A percentile compares a stretch with the other conserved stretches of the same genome.
These are phyloP conservation scores for Limenitis camilla DNA, from an alignment of 2,888 invertebrate species.

Conservation along the genomic window DNA sequence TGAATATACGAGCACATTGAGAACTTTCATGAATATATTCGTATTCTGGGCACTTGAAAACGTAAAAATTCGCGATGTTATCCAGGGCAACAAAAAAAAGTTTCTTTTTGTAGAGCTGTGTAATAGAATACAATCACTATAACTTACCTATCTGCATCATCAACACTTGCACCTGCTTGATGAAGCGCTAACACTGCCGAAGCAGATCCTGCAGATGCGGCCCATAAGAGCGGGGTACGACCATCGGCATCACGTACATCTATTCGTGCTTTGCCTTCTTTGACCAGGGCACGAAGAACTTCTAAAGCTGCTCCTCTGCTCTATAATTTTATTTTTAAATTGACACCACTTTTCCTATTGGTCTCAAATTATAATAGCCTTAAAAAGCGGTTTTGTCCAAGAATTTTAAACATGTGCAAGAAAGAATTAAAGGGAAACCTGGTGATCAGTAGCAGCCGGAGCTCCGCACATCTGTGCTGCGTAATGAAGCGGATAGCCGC, in stretches of 20 bases:
- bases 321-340: conserved; percentile 29
- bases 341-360: neutral
- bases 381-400: neutral
- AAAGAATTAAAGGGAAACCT: conserved; percentile 9
- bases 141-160: conserved; percentile 82
- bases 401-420: no score
- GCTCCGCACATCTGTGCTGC: conserved; percentile 98
- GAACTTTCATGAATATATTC: no score
- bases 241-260: conserved; percentile 94
- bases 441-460: conserved; percentile 77
- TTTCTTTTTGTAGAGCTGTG: no score
- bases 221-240: conserved; percentile 96
- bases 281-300: conserved; percentile 85
- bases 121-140: neutral
- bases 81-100: no score
- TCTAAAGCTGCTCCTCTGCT: conserved; percentile 80
- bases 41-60: no score
- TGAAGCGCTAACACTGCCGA: conserved; percentile 92
- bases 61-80: no score
- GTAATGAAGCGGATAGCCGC: conserved; percentile 96
- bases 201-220: conserved; percentile 95
- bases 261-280: conserved; percentile 84
- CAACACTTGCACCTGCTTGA: conserved; percentile 88
- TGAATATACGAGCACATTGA: no score
- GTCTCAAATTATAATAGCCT: neutral